Conservation (phyloP, 2,888 invertebrate genomes). For the Phania funesta region DNA sequence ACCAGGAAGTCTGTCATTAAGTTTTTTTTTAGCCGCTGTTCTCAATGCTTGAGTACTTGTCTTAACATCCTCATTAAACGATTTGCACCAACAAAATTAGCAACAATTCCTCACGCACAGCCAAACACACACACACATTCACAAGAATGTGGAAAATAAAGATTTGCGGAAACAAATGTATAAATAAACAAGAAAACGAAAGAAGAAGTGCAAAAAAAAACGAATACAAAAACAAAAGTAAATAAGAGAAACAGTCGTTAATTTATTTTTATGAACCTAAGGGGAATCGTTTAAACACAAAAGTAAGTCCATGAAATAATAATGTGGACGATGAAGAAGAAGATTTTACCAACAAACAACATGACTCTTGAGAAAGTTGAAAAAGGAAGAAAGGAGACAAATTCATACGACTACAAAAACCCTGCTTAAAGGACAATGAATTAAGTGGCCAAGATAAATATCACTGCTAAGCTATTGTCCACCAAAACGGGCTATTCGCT, state of each 20-base stretch:
- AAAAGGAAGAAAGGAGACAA: conserved; percentile 39
- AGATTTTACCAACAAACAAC: conserved; percentile 28
- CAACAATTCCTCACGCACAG: conserved; percentile 33
- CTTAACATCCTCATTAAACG: conserved; percentile 80
- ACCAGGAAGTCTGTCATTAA: conserved; percentile 64
- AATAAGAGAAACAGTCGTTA: conserved; percentile 77
- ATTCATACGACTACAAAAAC: conserved; percentile 64
- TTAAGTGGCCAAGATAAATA: conserved; percentile 63
- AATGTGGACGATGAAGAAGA: conserved; percentile 23
- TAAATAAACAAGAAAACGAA: conserved; percentile 24
- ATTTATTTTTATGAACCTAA: conserved; percentile 81
- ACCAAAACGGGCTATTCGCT: conserved; percentile 18
- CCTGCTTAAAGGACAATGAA: conserved; percentile 72
- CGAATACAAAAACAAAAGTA: conserved; percentile 51
- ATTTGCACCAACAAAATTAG: conserved; percentile 74
- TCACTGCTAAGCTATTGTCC: conserved; percentile 59
- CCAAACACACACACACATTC: not conserved
- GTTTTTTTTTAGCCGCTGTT: conserved; percentile 63
- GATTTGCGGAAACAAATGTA: not conserved
- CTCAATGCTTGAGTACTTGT: conserved; percentile 49
- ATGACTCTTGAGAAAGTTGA: conserved; percentile 45
- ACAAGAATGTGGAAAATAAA: not conserved
- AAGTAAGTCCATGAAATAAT: conserved; percentile 64
- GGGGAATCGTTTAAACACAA: conserved; percentile 79
- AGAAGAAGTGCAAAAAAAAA: not conserved